A percentile compares a stretch with the other conserved stretches of the same genome.
These are phyloP conservation scores for Propithecus perrieri DNA, from an alignment of 2,797 vertebrate species.

Conservation along the genomic window DNA sequence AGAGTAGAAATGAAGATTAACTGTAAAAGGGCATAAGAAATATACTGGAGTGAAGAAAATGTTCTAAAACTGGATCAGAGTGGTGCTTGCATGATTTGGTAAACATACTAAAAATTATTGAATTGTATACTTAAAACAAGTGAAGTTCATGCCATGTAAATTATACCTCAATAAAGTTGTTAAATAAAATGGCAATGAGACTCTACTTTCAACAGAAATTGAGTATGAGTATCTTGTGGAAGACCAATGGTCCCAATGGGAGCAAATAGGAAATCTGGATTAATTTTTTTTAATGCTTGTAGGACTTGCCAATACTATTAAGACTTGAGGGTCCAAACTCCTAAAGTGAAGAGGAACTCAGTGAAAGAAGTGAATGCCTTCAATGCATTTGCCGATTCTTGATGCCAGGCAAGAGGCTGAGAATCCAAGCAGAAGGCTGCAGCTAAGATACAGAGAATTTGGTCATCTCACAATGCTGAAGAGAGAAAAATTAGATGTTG, in stretches of 20 bases:
- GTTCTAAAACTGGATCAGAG: background rate
- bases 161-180: background rate
- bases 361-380: background rate
- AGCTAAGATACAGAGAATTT: background rate
- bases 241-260: background rate
- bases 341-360: background rate
- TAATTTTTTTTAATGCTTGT: background rate
- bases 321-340: background rate
- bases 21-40: background rate
- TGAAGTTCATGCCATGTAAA: background rate
- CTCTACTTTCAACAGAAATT: background rate
- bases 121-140: background rate
- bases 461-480: background rate
- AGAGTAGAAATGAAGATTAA: background rate
- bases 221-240: background rate
- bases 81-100: background rate
- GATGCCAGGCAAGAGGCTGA: background rate
- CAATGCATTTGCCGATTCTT: background rate
- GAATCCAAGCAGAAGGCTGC: background rate
- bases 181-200: background rate
- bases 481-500: background rate
- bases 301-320: background rate
- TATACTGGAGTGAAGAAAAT: background rate
- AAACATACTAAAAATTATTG: background rate
- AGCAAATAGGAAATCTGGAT: background rate